Conservation (phyloP, 2,113 vertebrate species). For the Nibea albiflora region DNA sequence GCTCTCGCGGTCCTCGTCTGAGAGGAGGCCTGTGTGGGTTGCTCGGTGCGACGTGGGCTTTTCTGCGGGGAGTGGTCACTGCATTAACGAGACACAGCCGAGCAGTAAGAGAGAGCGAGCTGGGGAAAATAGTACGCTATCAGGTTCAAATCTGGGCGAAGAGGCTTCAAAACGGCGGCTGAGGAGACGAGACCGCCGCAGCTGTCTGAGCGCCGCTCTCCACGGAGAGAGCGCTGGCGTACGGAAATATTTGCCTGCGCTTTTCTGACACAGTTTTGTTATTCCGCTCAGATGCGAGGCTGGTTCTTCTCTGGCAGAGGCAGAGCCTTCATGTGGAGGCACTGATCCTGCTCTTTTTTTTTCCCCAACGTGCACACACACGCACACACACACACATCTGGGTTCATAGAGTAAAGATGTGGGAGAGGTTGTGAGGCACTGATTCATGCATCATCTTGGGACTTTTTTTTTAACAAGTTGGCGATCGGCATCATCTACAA, state of each 20-base stretch:
- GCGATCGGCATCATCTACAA: conserved; percentile 14
- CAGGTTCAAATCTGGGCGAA: conserved; percentile 36
- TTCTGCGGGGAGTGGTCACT: conserved; percentile 49
- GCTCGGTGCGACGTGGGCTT: conserved; percentile 4
- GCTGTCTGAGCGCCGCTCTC: conserved; percentile 43
- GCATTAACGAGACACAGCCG: conserved; percentile 54
- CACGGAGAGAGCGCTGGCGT: conserved; percentile 4
- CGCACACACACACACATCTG: neutral
- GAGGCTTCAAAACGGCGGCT: conserved; percentile 12
- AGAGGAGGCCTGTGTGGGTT: conserved; percentile 36
- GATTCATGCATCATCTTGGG: conserved; percentile 39
- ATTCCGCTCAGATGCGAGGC: conserved; percentile 65
- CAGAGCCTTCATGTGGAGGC: conserved; percentile 58
- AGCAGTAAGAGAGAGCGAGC: conserved; percentile 33
- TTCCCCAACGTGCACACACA: neutral
- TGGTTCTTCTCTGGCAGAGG: conserved; percentile 42
- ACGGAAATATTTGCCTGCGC: conserved; percentile 61
- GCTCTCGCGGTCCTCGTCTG: conserved; percentile 48
- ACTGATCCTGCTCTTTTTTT: conserved; percentile 48
- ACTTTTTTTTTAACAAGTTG: conserved; percentile 24
- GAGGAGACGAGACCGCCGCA: conserved; percentile 20
- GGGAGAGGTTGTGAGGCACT: conserved; percentile 30
- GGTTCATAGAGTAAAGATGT: conserved; percentile 40
- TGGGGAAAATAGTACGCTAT: neutral
- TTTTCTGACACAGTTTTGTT: conserved; percentile 66